A percentile compares a stretch with the other conserved stretches of the same genome.
Evolutionary conservation across 2,888 invertebrate species (phyloP).

Genomic region (Neelides folsomi): DNA sequence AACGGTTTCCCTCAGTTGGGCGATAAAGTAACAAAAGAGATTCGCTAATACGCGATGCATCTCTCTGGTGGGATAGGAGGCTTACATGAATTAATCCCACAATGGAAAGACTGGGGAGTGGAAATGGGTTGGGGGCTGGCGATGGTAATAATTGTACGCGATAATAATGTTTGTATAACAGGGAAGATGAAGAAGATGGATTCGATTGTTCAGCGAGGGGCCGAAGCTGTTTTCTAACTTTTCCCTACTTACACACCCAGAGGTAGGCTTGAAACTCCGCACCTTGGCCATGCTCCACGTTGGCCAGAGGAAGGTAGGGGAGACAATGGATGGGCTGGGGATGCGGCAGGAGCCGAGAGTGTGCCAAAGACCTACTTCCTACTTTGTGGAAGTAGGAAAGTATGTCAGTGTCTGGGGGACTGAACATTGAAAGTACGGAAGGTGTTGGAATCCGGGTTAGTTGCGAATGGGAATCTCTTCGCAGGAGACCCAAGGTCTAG

Average conservation of each 20-base stretch:
- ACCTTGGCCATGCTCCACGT: conserved; percentile 1
- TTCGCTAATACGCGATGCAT: no score
- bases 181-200: no score
- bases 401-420: conserved; percentile 29
- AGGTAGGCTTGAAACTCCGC: background rate
- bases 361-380: conserved; percentile 34
- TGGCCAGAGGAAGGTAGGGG: background rate
- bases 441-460: conserved; percentile 32
- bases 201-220: background rate
- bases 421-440: conserved; percentile 33
- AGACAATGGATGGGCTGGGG: conserved; percentile 7
- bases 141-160: no score
- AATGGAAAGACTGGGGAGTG: no score
- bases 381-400: conserved; percentile 32
- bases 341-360: conserved; percentile 9
- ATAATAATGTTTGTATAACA: no score
- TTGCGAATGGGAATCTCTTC: conserved; percentile 14
- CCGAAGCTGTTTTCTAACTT: background rate
- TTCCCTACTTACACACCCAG: background rate
- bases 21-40: no score
- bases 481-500: conserved; percentile 31
- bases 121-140: no score
- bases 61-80: no score
- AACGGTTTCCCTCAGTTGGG: no score
- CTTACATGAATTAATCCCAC: no score